Percentiles rank a stretch among this genome's conserved stretches.
Evolutionary conservation across 2,888 invertebrate genomes (phyloP).

Genomic region (Hyppa rectilinea): DNA sequence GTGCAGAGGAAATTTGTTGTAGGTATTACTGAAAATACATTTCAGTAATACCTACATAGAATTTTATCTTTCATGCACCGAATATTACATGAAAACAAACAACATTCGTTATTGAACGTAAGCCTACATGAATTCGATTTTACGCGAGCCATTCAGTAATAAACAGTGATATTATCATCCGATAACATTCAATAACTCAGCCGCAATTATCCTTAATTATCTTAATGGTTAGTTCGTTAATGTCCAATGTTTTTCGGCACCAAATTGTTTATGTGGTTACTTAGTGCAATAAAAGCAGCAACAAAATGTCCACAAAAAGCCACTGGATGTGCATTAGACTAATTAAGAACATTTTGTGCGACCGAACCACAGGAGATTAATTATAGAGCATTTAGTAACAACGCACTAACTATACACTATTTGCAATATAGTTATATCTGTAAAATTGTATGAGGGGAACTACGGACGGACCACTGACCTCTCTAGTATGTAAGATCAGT

Average conservation of each 20-base stretch:
- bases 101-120: constrained; percentile 13
- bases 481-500: constrained; percentile 20
- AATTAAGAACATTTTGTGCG: constrained; percentile 54
- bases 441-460: constrained; percentile 5
- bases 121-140: constrained; percentile 17
- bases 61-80: not conserved
- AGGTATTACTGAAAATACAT: too few relatives aligned
- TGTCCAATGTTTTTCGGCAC: constrained; percentile 50
- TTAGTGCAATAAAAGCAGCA: constrained; percentile 51
- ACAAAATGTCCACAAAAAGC: constrained; percentile 52
- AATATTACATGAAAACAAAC: not conserved
- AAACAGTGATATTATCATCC: constrained; percentile 57
- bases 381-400: constrained; percentile 22
- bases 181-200: constrained; percentile 61
- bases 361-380: constrained; percentile 14
- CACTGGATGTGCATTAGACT: constrained; percentile 53
- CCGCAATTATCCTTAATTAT: constrained; percentile 62
- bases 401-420: not conserved
- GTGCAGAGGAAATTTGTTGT: too few relatives aligned
- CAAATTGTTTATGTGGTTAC: constrained; percentile 47
- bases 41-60: not conserved
- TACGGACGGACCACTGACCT: constrained; percentile 22
- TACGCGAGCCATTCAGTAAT: constrained; percentile 39
- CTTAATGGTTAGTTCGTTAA: constrained; percentile 58
- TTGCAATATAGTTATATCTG: constrained; percentile 14